Conservation (phyloP, 2,888 invertebrate species). For the Drosophila algonquin region DNA sequence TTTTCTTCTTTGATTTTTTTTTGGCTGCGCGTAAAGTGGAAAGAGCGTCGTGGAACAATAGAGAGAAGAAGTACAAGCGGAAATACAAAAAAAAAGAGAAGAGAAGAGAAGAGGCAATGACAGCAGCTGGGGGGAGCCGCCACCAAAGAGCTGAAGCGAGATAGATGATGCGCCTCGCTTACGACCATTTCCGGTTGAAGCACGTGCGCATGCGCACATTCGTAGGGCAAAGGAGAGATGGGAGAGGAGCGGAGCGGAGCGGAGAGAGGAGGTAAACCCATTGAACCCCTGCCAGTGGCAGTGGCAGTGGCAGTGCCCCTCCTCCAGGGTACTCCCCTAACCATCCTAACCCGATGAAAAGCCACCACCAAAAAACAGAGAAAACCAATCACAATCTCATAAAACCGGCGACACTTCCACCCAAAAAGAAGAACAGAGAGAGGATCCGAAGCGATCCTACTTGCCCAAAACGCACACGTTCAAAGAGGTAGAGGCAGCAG, state of each 20-base stretch:
- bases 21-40: constrained; percentile 74
- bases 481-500: constrained; percentile 52
- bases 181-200: constrained; percentile 82
- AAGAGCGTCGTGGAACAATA: constrained; percentile 73
- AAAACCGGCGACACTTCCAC: constrained; percentile 47
- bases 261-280: constrained; percentile 36
- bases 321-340: background rate
- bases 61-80: constrained; percentile 57
- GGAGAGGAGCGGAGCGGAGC: constrained; percentile 32
- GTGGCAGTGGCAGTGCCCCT: background rate
- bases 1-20: constrained; percentile 44
- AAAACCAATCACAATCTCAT: constrained; percentile 49
- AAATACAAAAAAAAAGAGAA: constrained; percentile 68
- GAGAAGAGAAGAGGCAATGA: constrained; percentile 46
- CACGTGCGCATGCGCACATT: constrained; percentile 76
- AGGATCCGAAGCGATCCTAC: constrained; percentile 46
- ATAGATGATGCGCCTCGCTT: constrained; percentile 75
- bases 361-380: constrained; percentile 42
- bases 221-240: constrained; percentile 44
- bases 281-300: constrained; percentile 17
- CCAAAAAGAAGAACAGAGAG: constrained; percentile 23
- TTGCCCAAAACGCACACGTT: constrained; percentile 81
- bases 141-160: constrained; percentile 37
- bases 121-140: constrained; percentile 40
- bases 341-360: constrained; percentile 35